A percentile compares a stretch with the other conserved stretches of the same genome.
Conservation (phyloP, 1,140 invertebrate species). For the Thaumatotibia leucotreta region DNA sequence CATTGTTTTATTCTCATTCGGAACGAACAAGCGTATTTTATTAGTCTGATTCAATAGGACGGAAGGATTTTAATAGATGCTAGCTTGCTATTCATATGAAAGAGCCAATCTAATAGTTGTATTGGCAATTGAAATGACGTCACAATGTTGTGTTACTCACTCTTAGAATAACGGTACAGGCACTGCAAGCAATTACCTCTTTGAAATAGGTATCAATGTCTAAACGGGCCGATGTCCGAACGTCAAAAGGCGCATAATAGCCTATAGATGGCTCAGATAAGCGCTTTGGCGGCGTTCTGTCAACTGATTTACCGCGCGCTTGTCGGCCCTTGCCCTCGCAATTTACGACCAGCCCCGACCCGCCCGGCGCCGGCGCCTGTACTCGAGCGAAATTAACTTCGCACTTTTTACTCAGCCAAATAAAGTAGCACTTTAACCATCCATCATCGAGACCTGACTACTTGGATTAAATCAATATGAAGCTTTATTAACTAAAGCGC, state of each 20-base stretch:
- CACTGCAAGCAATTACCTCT: neutral
- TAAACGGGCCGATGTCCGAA: constrained; percentile 56
- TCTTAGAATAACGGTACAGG: constrained; percentile 1
- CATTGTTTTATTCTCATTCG: neutral
- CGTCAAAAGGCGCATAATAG: constrained; percentile 70
- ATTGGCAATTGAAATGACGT: neutral
- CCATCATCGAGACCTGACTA: constrained; percentile 14
- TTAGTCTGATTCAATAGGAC: neutral
- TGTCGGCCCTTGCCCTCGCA: constrained; percentile 53
- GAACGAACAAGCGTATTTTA: neutral
- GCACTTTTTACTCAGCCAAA: neutral
- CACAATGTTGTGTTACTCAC: neutral
- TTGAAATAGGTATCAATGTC: constrained; percentile 32
- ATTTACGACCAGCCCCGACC: constrained; percentile 49
- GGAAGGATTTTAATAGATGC: neutral
- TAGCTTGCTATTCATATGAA: neutral
- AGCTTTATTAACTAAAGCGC: neutral
- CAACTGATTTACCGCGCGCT: constrained; percentile 61
- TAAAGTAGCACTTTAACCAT: constrained; percentile 18
- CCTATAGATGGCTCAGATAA: constrained; percentile 65
- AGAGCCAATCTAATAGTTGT: neutral
- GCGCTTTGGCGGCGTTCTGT: constrained; percentile 40
- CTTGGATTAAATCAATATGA: constrained; percentile 28
- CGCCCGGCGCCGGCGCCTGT: constrained; percentile 44
- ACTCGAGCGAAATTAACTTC: constrained; percentile 26